Percentiles rank a stretch among this genome's conserved stretches.
These are phyloP conservation scores for Pardalotus punctatus DNA, from an alignment of 2,113 vertebrate genomes.

Conservation along the genomic window DNA sequence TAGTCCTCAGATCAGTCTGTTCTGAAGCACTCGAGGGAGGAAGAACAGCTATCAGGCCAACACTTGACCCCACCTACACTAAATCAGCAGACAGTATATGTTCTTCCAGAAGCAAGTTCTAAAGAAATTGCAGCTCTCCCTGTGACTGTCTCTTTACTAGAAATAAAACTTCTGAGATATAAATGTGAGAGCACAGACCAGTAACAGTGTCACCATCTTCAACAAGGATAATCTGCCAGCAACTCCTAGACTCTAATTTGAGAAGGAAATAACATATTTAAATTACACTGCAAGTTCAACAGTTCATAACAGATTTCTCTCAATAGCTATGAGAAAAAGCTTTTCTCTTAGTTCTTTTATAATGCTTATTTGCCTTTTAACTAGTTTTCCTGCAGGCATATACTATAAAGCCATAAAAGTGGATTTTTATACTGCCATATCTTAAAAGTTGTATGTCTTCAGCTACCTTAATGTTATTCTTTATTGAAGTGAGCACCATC, in stretches of 20 bases:
- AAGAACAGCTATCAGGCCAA: not conserved
- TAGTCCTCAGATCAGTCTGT: not conserved
- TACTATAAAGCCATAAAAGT: not conserved
- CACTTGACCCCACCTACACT: not conserved
- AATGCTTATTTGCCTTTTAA: slow-evolving; percentile 45
- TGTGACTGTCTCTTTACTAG: not conserved
- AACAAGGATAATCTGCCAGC: not conserved
- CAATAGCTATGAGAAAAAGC: not conserved
- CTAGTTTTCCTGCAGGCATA: slow-evolving; percentile 27
- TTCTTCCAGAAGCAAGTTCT: not conserved
- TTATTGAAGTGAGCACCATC: slow-evolving; percentile 26
- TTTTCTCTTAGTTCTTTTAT: slow-evolving; percentile 19
- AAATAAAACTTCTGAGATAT: not conserved
- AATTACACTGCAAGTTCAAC: slow-evolving; percentile 4
- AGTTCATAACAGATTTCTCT: not conserved
- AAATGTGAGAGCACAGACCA: not conserved
- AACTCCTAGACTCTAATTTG: not conserved
- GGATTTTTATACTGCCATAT: not conserved
- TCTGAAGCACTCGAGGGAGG: not conserved
- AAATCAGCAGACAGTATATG: not conserved
- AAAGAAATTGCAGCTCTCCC: not conserved
- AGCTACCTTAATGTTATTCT: slow-evolving; percentile 41
- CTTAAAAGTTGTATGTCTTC: slow-evolving; percentile 7
- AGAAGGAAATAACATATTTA: slow-evolving; percentile 19
- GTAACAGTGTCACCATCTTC: not conserved